Evolutionary conservation across 2,113 vertebrate genomes (phyloP), one percentile per base, ranked within the genome.

Genomic region (pig (Sus scrofa)): DNA sequence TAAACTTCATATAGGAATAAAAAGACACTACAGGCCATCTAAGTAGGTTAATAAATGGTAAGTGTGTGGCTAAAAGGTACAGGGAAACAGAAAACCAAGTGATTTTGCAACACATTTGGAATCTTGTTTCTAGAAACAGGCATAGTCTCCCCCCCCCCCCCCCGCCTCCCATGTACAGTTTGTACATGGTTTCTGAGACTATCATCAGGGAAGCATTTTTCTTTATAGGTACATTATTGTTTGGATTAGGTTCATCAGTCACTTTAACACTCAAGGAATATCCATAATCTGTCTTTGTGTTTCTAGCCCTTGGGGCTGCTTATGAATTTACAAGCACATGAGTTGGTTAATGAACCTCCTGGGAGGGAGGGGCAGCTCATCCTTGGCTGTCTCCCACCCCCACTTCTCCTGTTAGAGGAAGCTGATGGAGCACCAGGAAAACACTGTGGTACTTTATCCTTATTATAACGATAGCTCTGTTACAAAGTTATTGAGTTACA

Each of bases 391-490:
- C 37, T 96, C 11, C 63, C 26, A 93, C 39, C 3, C 39, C 50
- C 2, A 6, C 85, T 58, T 0, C 50, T 14, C 34, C 19, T 89
- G 30, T 58, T 94, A 91, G 44, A 77, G 63, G 79, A 90, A 77
- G 83, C 74, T 96, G 91, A 27, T 56, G 75, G 70, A 82, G 70
- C 63, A 22, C 65, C 13, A 6, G 81, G 14, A 77, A 97, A 95
- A 87, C 81, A 94, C 37, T 88, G 58, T 32, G 32, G 26, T 22
- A 83, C 65, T 81, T 96, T 65, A 7, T 93, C 71, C 63, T 91
- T 96, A 88, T 96, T 97, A 77, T 34, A 91, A 34, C 0, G 20
- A n/a, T 91, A 88, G 93, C 89, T 95, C 86, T 94, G 93, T 78
- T 92, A 54, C 0, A 34, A 96, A 94, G 39, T 89, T 95, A 85